Percentiles rank a stretch among this genome's conserved stretches.
These are phyloP conservation scores for Alexandromys fortis DNA, from an alignment of 2,113 vertebrate genomes.

Conservation along the genomic window DNA sequence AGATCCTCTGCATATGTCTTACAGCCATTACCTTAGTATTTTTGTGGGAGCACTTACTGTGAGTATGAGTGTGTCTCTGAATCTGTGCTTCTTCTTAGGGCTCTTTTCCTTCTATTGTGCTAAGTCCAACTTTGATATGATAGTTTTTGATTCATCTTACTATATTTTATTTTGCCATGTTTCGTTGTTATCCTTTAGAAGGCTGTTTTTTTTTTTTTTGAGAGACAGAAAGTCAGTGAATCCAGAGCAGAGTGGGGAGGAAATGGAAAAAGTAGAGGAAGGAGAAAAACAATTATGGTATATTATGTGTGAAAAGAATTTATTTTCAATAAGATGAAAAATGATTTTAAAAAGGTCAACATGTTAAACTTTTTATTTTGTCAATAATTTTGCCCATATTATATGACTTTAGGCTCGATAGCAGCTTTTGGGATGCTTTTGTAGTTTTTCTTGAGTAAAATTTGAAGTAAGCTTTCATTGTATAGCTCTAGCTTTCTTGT, in stretches of 20 bases:
- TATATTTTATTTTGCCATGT: not conserved
- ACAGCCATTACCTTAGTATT: not conserved
- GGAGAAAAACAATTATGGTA: not conserved
- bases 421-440: not conserved
- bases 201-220: not conserved
- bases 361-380: slow-evolving; percentile 47
- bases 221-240: not conserved
- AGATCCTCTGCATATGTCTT: not conserved
- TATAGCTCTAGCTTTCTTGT: no score
- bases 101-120: not conserved
- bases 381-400: slow-evolving; percentile 44
- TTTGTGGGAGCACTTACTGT: not conserved
- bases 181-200: not conserved
- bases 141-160: not conserved
- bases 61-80: not conserved
- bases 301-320: not conserved
- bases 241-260: not conserved
- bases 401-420: not conserved
- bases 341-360: not conserved
- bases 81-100: not conserved
- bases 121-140: not conserved
- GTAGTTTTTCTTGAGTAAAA: not conserved
- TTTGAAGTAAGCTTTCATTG: not conserved
- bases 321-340: not conserved
- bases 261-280: not conserved